Evolutionary conservation across 2,888 invertebrate genomes (phyloP).

Genomic region (Antheraea yamamai): DNA sequence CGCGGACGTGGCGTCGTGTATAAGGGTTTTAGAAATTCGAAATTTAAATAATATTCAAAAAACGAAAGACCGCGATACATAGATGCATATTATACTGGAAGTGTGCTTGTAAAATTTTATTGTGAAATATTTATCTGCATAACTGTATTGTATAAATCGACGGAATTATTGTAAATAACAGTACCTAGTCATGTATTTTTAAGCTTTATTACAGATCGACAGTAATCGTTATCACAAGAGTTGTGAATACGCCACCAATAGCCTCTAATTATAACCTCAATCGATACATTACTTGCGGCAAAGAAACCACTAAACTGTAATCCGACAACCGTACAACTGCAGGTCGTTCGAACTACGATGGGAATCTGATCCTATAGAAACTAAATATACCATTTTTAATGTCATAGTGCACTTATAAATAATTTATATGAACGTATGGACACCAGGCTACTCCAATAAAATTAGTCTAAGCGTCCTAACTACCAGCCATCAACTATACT

Average conservation of each 20-base stretch:
- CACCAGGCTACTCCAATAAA: neutral
- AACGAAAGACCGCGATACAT: neutral
- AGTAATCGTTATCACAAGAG: neutral
- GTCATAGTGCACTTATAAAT: neutral
- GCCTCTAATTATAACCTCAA: neutral
- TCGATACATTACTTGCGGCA: neutral
- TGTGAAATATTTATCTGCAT: neutral
- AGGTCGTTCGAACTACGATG: neutral
- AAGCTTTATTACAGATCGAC: neutral
- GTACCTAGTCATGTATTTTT: neutral
- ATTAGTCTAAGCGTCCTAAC: constrained; percentile 5
- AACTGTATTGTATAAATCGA: neutral
- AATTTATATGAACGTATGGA: neutral
- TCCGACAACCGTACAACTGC: neutral
- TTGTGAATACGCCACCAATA: neutral
- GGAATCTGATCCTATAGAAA: neutral
- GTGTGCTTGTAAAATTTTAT: no score
- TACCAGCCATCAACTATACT: neutral
- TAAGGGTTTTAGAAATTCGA: neutral
- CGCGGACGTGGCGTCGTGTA: neutral
- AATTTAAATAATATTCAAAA: neutral
- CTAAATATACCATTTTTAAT: neutral
- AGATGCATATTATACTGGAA: neutral
- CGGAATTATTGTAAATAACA: neutral
- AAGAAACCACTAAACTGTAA: constrained; percentile 4